Base-by-base conservation (phyloP, 2,797 vertebrate genomes). In the Cryptoprocta ferox region DNA sequence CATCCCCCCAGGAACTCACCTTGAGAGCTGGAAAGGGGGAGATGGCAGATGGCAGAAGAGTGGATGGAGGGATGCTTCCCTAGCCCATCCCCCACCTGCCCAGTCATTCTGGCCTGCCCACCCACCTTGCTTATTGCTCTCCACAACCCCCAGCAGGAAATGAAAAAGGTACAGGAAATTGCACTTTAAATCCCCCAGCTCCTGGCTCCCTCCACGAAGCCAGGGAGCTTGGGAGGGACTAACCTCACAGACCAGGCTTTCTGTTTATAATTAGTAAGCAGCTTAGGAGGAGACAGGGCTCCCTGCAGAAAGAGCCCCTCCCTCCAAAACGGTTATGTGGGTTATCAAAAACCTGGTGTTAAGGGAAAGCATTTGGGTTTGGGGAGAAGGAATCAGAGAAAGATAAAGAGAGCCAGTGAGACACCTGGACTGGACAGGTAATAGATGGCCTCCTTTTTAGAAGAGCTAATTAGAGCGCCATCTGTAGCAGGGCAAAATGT, bases 121-220 rank as follows among this genome's bases (percentile, higher is more conserved):
- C 98, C 97, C 97, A 98, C 95, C 76, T 96, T 97, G 96, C 94
- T 97, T 97, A 97, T 94, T 87, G 89, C 86, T 92, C 76, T 89
- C 88, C 82, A 91, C 86, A 96, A 88, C 84, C 79, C 93, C 96
- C 81, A 93, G 73, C 98, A 98, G 97, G 97, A 98, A 98, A 98
- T 82, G 95, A 98, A 98, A 97, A 98, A 84, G 97, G 96, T 94
- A 97, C 97, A 98, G 98, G 98, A 98, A 98, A 98, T 98, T 98
- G 98, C 97, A 91, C 96, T 97, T 98, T 97, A 97, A 97, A 97
- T 97, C 97, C 96, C 97, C 79, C 93, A 96, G 80, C 96, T 97
- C 94, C 97, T 94, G 92, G 81, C 93, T 95, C 94, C 92, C 89
- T 96, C 94, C 84, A 93, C 83, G 95, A 94, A 95, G 73, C 42